A percentile compares a stretch with the other conserved stretches of the same genome.
Evolutionary conservation across 2,797 vertebrate species (phyloP).

Genomic region (Erethizon dorsatum): DNA sequence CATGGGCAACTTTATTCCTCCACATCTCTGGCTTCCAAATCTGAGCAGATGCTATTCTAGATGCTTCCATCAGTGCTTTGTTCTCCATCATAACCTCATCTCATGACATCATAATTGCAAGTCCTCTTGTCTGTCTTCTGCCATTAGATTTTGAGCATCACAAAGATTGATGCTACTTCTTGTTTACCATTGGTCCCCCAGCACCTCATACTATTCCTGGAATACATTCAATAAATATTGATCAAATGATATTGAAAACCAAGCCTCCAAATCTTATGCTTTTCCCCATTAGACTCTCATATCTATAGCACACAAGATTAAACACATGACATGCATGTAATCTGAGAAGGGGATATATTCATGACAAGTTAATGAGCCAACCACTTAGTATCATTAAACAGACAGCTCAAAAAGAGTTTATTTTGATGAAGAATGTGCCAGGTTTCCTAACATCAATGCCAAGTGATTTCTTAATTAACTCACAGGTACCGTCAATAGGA

Average conservation of each 20-base stretch:
- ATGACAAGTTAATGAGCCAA: slow-evolving; percentile 67
- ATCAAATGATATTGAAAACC: not conserved
- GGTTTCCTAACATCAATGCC: slow-evolving; percentile 50
- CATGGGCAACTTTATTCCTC: not conserved
- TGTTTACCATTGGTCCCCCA: not conserved
- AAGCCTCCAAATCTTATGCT: not conserved
- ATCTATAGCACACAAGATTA: slow-evolving; percentile 19
- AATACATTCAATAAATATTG: slow-evolving; percentile 4
- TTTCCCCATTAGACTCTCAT: not conserved
- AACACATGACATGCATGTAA: not conserved
- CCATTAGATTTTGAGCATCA: not conserved
- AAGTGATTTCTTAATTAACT: slow-evolving; percentile 77
- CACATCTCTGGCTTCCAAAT: not conserved
- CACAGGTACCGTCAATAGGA: slow-evolving; percentile 46
- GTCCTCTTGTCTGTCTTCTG: not conserved
- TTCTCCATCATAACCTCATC: not conserved
- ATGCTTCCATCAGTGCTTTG: not conserved
- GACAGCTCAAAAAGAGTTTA: slow-evolving; percentile 48
- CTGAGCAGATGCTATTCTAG: not conserved
- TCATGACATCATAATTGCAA: not conserved
- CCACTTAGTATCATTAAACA: slow-evolving; percentile 63
- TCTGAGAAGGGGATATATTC: slow-evolving; percentile 54
- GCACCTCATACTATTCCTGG: not conserved
- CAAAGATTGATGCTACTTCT: not conserved
- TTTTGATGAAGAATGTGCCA: slow-evolving; percentile 75